These are phyloP conservation scores for Malacosoma neustria DNA, from an alignment of 2,888 invertebrate species.

Conservation along the genomic window DNA sequence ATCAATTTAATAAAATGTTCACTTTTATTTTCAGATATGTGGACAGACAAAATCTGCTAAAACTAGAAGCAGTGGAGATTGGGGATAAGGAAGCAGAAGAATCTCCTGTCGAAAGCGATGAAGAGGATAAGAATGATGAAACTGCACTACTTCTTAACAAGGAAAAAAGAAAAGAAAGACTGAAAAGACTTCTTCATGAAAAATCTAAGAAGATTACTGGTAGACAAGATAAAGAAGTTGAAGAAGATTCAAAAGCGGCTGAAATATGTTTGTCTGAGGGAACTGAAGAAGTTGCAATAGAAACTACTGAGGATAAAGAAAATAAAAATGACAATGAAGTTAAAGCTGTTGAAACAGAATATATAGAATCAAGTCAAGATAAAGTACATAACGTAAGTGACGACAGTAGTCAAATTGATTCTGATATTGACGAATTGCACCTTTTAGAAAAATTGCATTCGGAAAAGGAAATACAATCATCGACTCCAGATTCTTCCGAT, in stretches of 20 bases:
- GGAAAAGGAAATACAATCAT: conserved; percentile 33
- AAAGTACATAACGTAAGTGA: conserved; percentile 30
- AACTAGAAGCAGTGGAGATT: conserved; percentile 54
- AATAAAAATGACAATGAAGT: conserved; percentile 10
- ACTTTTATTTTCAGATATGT: conserved; percentile 41
- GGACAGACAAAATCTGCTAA: conserved; percentile 53
- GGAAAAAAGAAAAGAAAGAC: conserved; percentile 47
- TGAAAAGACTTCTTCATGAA: conserved; percentile 44
- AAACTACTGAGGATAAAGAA: conserved; percentile 14
- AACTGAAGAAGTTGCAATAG: background rate
- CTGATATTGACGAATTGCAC: conserved; percentile 54
- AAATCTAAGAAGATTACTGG: conserved; percentile 30
- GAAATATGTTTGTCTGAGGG: too few species aligned
- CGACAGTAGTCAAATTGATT: conserved; percentile 33
- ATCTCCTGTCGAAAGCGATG: conserved; percentile 57
- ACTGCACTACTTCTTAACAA: conserved; percentile 32
- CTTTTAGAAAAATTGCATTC: conserved; percentile 51
- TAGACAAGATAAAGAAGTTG: background rate
- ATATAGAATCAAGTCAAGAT: conserved; percentile 7
- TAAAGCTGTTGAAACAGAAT: conserved; percentile 8
- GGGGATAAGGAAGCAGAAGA: conserved; percentile 64
- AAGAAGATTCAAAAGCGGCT: background rate
- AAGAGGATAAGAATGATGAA: conserved; percentile 38
- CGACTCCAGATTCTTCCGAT: conserved; percentile 40
- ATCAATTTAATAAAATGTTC: background rate